Evolutionary conservation across 2,113 vertebrate genomes (phyloP).

Genomic region (Limanda limanda): DNA sequence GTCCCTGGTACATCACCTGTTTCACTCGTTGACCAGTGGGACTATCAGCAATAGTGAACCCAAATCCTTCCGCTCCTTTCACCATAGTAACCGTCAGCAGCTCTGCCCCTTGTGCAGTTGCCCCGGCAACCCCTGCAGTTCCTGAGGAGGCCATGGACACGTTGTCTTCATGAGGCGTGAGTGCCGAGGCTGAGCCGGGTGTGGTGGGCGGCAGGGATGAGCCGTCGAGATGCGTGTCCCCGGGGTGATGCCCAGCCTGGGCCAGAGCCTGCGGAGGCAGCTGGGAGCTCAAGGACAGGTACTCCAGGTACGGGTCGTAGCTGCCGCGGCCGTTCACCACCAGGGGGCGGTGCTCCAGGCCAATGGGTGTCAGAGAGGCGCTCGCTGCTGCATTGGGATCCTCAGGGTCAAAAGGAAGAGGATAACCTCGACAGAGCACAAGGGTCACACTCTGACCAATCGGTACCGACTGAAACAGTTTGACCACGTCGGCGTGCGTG

Average conservation of each 20-base stretch:
- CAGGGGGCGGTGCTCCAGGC: conserved; percentile 93
- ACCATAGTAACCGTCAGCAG: conserved; percentile 98
- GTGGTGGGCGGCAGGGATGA: conserved; percentile 90
- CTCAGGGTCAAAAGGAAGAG: conserved; percentile 98
- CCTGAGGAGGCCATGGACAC: conserved; percentile 97
- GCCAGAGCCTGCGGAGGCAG: conserved; percentile 90
- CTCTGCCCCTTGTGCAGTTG: conserved; percentile 83
- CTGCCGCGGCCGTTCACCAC: conserved; percentile 95
- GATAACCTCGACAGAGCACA: conserved; percentile 97
- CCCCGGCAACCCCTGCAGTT: conserved; percentile 82
- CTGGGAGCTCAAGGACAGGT: conserved; percentile 97
- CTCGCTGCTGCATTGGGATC: conserved; percentile 85
- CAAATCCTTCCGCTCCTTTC: conserved; percentile 98
- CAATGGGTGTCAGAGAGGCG: conserved; percentile 91
- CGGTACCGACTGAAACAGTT: conserved; percentile 99
- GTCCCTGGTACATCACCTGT: conserved; percentile 77
- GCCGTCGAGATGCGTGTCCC: conserved; percentile 94
- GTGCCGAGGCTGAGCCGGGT: conserved; percentile 67
- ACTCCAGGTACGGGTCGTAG: conserved; percentile 99
- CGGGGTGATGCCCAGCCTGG: conserved; percentile 87
- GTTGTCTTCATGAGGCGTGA: conserved; percentile 92
- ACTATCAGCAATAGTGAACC: conserved; percentile 99
- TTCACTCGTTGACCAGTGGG: conserved; percentile 97
- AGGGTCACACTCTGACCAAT: conserved; percentile 98
- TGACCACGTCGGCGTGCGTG: conserved; percentile 98